Evolutionary conservation across 2,797 vertebrate genomes (phyloP).

Genomic region (Eupleurogrammus muticus): DNA sequence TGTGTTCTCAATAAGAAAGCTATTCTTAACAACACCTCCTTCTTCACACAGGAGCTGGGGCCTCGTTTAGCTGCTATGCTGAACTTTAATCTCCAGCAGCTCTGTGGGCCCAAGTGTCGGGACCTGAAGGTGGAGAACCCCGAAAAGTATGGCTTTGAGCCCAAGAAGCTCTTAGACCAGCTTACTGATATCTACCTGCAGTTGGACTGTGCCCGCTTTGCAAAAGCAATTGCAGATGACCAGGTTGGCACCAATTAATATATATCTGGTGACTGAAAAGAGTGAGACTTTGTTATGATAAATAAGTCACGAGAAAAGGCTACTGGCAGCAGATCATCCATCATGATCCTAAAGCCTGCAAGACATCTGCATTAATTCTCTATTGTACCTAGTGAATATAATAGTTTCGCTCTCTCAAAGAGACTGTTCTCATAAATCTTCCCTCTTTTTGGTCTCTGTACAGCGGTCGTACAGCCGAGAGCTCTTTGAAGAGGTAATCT

Average conservation of each 20-base stretch:
- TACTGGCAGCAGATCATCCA: slow-evolving; percentile 1
- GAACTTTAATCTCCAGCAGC: slow-evolving; percentile 98
- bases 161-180: slow-evolving; percentile 98
- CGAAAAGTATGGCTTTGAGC: slow-evolving; percentile 99
- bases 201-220: slow-evolving; percentile 96
- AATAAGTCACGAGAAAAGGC: slow-evolving; percentile 21
- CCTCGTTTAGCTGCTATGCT: slow-evolving; percentile 98
- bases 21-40: not conserved
- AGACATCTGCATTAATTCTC: slow-evolving; percentile 13
- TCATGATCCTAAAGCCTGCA: not conserved
- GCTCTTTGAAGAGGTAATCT: slow-evolving; percentile 98
- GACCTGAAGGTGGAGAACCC: slow-evolving; percentile 99
- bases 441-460: slow-evolving; percentile 6
- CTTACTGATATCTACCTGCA: slow-evolving; percentile 98
- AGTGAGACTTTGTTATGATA: not conserved
- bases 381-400: slow-evolving; percentile 16
- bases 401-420: not conserved
- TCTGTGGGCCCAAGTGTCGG: slow-evolving; percentile 98
- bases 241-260: slow-evolving; percentile 84
- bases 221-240: slow-evolving; percentile 98
- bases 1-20: not conserved
- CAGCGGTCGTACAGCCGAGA: slow-evolving; percentile 98
- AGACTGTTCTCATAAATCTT: not conserved
- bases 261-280: not conserved
- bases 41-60: slow-evolving; percentile 89